Conservation (phyloP, 2,888 invertebrate genomes). For the Sabatieria punctata region DNA sequence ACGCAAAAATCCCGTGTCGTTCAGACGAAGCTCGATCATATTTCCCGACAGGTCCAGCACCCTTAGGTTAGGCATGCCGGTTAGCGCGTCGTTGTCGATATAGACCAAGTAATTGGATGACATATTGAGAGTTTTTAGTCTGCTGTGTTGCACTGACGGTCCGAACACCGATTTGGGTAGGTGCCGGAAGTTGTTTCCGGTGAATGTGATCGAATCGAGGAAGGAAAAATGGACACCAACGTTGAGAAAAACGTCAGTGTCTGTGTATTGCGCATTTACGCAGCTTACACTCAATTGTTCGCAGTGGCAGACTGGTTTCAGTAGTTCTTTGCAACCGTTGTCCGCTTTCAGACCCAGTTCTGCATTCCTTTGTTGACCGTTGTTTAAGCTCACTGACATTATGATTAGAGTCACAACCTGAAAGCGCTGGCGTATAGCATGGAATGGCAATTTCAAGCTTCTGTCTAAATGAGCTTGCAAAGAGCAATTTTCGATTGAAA, state of each 20-base stretch:
- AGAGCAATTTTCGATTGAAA: no score
- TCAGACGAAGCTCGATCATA: slow-evolving; percentile 22
- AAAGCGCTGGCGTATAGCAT: no score
- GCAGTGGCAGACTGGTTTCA: slow-evolving; percentile 2
- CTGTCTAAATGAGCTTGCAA: no score
- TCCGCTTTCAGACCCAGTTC: no score
- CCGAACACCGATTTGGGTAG: slow-evolving; percentile 24
- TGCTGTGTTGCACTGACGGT: slow-evolving; percentile 16
- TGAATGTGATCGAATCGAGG: slow-evolving; percentile 24
- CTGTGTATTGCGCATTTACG: slow-evolving; percentile 29
- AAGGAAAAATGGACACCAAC: slow-evolving; percentile 10
- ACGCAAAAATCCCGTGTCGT: slow-evolving; percentile 22
- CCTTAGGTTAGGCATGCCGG: slow-evolving; percentile 20
- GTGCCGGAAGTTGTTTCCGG: slow-evolving; percentile 29
- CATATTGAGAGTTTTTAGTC: slow-evolving; percentile 22
- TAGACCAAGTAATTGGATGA: slow-evolving; percentile 30
- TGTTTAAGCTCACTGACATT: no score
- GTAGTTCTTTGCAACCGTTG: not conserved
- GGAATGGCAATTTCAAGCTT: no score
- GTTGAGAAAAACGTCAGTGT: slow-evolving; percentile 23
- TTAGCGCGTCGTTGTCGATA: slow-evolving; percentile 21
- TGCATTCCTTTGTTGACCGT: no score
- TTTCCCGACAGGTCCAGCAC: slow-evolving; percentile 16
- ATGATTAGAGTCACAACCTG: no score
- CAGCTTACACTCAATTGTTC: slow-evolving; percentile 14